Evolutionary conservation across 2,888 invertebrate species (phyloP), one percentile per base, ranked within the genome.

Genomic region (Entomobrya proxima): DNA sequence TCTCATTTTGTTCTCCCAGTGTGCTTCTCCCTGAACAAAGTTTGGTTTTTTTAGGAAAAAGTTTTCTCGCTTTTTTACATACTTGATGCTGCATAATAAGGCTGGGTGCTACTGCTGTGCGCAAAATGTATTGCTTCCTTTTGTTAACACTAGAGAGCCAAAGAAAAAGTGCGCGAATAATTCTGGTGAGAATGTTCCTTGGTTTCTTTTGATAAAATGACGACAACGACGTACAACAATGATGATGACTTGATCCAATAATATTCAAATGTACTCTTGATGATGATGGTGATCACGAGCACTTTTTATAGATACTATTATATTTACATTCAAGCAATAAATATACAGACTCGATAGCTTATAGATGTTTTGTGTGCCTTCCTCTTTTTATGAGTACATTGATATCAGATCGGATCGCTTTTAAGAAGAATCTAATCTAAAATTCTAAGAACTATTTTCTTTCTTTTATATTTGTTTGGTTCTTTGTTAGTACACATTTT

Each of bases 351-450:
- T 32, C n/a, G n/a, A 27, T 55, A 55, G 5, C 9, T 55, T 61
- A 61, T 32, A n/a, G 1, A 18, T 37, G 37, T 21, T 64, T 64
- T 21, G n/a, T 21, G 21, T n/a, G 13, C 75, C 21, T 9, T 55
- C 37, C 74, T 18, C 13, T 15, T 40, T 69, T 15, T 27, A 18
- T 52, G 55, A 50, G 37, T 37, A 35, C 55, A n/a, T 75, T 55
- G 35, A 37, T 50, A 64, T 37, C 18, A 11, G 21, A 64, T 64
- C 35, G 32, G 50, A 74, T 74, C 4, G 32, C 74, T 74, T 27
- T 50, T 37, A 2, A 27, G 37, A 44, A 32, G 78, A 44, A 78
- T 64, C 64, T 78, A 64, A 78, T 78, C 47, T 78, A 35, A 78
- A 78, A 78, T 40, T 78, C 78, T 78, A 37, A 78, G 24, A 64